These are phyloP conservation scores for Mycetomoellerius zeteki DNA, from an alignment of 1,140 invertebrate genomes.

Conservation along the genomic window DNA sequence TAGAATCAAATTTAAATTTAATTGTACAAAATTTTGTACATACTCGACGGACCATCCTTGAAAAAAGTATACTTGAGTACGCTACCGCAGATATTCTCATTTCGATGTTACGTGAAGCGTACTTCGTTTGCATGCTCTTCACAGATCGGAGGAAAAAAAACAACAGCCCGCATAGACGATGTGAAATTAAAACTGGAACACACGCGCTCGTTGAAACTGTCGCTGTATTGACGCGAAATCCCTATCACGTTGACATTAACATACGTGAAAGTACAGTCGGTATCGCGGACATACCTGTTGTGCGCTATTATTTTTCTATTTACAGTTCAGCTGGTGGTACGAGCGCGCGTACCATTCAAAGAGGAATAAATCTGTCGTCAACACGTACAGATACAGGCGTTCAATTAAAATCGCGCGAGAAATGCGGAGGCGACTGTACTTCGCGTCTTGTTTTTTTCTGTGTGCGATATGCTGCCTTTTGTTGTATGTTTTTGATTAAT, in stretches of 20 bases:
- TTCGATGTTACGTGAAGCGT: not conserved
- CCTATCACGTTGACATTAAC: constrained; percentile 62
- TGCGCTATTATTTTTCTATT: constrained; percentile 67
- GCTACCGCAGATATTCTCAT: not conserved
- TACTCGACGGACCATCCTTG: not conserved
- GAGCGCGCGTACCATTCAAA: constrained; percentile 3
- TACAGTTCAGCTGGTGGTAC: constrained; percentile 39
- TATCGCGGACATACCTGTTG: constrained; percentile 46
- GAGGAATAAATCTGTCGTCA: constrained; percentile 26
- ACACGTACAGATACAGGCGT: not conserved
- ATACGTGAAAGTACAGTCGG: constrained; percentile 68
- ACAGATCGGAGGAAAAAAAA: not conserved
- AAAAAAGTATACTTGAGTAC: not conserved
- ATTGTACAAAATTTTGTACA: not conserved
- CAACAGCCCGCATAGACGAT: constrained; percentile 23
- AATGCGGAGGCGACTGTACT: not conserved
- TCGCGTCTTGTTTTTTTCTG: not conserved
- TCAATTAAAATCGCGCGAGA: constrained; percentile 29
- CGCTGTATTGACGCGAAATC: constrained; percentile 54
- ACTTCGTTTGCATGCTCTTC: constrained; percentile 24
- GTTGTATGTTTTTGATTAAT: constrained; percentile 4
- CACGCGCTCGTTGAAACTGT: constrained; percentile 46
- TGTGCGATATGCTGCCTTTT: not conserved
- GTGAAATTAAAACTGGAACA: constrained; percentile 58
- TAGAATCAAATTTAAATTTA: not conserved